These are phyloP conservation scores for Uloborus plumipes DNA, from an alignment of 2,888 invertebrate genomes.

Conservation along the genomic window DNA sequence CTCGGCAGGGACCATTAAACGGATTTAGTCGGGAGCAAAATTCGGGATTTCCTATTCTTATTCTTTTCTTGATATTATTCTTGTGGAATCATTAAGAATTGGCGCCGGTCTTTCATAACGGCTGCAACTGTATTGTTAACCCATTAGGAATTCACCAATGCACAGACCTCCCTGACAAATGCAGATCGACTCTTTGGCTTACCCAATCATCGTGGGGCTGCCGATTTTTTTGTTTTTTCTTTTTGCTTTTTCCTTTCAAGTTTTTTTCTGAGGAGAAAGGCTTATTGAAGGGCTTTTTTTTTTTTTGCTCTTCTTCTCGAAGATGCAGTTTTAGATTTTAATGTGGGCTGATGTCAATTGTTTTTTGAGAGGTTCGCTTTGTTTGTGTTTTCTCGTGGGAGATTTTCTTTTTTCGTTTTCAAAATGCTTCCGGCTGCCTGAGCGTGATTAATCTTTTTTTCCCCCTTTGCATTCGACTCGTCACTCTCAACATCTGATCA, in stretches of 20 bases:
- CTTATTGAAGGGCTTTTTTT: too few relatives aligned
- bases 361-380: too few relatives aligned
- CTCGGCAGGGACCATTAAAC: conserved; percentile 62
- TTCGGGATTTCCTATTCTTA: conserved; percentile 62
- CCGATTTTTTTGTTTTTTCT: conserved; percentile 1
- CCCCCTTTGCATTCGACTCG: too few relatives aligned
- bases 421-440: too few relatives aligned
- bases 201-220: conserved; percentile 55
- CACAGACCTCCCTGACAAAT: conserved; percentile 55
- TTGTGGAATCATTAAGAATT: conserved; percentile 58
- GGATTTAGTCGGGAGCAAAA: conserved; percentile 64
- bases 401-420: too few relatives aligned
- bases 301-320: too few relatives aligned
- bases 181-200: conserved; percentile 63
- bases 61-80: conserved; percentile 33
- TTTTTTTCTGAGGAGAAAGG: too few relatives aligned
- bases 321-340: too few relatives aligned
- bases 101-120: conserved; percentile 59
- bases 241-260: background rate
- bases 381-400: too few relatives aligned
- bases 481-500: too few relatives aligned
- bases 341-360: too few relatives aligned
- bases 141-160: conserved; percentile 62
- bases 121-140: conserved; percentile 58
- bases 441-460: too few relatives aligned